Base-by-base conservation (phyloP, 2,797 vertebrate species). In the Bryconaethiops microstoma region DNA sequence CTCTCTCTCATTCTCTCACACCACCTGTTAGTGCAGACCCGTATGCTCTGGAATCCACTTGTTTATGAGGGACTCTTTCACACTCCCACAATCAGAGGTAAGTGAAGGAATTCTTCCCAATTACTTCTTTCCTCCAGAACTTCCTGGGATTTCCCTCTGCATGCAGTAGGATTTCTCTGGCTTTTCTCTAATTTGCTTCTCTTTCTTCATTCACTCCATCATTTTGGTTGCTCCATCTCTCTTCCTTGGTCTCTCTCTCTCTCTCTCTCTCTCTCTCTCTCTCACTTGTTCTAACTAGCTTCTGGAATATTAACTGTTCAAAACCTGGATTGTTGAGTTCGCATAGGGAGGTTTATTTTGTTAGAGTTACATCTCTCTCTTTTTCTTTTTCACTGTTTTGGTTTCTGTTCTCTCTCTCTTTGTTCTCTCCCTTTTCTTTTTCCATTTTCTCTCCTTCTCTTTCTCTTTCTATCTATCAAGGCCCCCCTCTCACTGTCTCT, bases 1-100 rank as follows among this genome's bases (percentile, higher is more conserved):
- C 88, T 73, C 88, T 69, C 76, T 86, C 60, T 85, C 85, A 84
- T 85, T 89, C 86, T 87, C 84, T 88, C 87, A 84, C 90, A 82
- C 90, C 91, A 94, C 92, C 93, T 93, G 93, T 93, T 92, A 88
- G 91, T 90, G 83, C 88, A 76, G 83, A 91, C 48, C 84, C 79
- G 84, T 77, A 52, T 84, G 88, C 86, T 63, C 84, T 85, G 83
- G 90, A 88, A 86, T 88, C 85, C 87, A 89, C 84, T 88, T 86
- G 89, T 90, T 92, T 89, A 89, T 91, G 90, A 79, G 85, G 92
- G 91, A 92, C 87, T 91, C 90, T 87, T 83, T 85, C 84, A 76
- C 80, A 81, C 87, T 86, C 88, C 77, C 87, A 74, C 88, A 84
- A 87, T 78, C 87, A 83, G n/a, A 93, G 92, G 92, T 93, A 93